Percentiles rank a stretch among this genome's conserved stretches.
These are phyloP conservation scores for Ferrisia virgata DNA, from an alignment of 2,888 invertebrate genomes.

Conservation along the genomic window DNA sequence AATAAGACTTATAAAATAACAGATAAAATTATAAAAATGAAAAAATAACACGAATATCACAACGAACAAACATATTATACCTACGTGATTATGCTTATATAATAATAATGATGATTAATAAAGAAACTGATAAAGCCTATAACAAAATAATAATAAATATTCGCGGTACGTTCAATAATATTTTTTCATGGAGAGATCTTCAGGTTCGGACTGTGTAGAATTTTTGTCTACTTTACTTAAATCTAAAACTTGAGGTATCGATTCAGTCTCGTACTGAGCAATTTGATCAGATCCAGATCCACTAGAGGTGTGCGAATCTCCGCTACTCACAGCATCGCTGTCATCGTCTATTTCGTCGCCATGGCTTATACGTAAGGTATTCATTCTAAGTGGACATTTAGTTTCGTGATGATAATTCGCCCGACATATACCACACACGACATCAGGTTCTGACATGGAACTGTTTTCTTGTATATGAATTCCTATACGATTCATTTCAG, in stretches of 20 bases:
- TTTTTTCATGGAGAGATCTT: constrained; percentile 76
- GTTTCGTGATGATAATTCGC: constrained; percentile 65
- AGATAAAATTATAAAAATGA: too few species aligned
- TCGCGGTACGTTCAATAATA: constrained; percentile 51
- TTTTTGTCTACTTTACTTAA: constrained; percentile 47
- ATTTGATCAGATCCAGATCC: neutral
- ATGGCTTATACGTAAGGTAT: neutral
- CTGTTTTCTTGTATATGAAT: constrained; percentile 85
- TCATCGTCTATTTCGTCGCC: neutral
- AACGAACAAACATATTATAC: too few species aligned
- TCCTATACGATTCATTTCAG: constrained; percentile 87
- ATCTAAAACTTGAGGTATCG: constrained; percentile 29
- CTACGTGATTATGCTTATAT: too few species aligned
- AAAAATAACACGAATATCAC: too few species aligned
- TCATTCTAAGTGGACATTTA: neutral
- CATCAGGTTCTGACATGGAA: constrained; percentile 86
- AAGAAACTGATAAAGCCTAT: neutral
- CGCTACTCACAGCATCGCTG: constrained; percentile 47
- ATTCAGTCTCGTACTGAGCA: neutral
- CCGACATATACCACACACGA: constrained; percentile 74
- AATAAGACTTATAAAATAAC: too few species aligned
- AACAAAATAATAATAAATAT: neutral
- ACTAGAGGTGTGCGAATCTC: constrained; percentile 47
- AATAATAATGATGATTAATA: neutral
- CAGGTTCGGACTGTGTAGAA: constrained; percentile 83